Base-by-base conservation (phyloP, 1,140 invertebrate species). In the Arctopsyche grandis region DNA sequence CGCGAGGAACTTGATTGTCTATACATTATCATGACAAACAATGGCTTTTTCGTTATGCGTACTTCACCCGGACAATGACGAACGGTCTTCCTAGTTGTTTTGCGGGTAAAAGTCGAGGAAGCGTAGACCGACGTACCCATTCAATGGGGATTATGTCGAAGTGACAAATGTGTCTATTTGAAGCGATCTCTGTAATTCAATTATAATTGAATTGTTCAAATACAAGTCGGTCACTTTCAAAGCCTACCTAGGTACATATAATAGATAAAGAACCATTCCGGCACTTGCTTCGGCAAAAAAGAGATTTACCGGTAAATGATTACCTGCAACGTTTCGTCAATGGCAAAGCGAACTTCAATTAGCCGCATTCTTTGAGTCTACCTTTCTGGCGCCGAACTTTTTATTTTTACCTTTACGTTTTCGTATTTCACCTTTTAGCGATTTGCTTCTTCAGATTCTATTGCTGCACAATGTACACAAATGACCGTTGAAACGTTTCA, bases 331-430 rank as follows among this genome's bases (percentile, higher is more conserved):
- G 10, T 66, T 24, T 66, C 14, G 22, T 26, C 63, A 66, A 66
- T 26, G 63, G 9, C 63, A 22, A 66, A 66, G 26, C 48, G 63
- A 12, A 26, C 63, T 60, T 71, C 69, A 71, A 75, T 75, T 75
- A 75, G 71, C 26, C 43, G 71, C 71, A 75, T 75, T 75, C 71
- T 75, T 75, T 16, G n/a, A 19, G 69, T 71, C 69, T 38, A 48
- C 38, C 14, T 29, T 75, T 75, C 48, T 75, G 71, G 71, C 71
- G 71, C 71, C 71, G 24, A n/a, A 16, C 46, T 44, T 38, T 66
- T 26, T 3, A 26, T 66, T 66, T 26, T 66, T 66, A 9, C 14
- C 12, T 14, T 12, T 14, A 12, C 48, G 12, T 10, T 52, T 52
- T 16, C 12, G 3, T 12, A 12, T 10, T 52, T 52, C 48, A 3